These are phyloP conservation scores for Polypterus bichir DNA, from an alignment of 2,113 vertebrate genomes.

Conservation along the genomic window DNA sequence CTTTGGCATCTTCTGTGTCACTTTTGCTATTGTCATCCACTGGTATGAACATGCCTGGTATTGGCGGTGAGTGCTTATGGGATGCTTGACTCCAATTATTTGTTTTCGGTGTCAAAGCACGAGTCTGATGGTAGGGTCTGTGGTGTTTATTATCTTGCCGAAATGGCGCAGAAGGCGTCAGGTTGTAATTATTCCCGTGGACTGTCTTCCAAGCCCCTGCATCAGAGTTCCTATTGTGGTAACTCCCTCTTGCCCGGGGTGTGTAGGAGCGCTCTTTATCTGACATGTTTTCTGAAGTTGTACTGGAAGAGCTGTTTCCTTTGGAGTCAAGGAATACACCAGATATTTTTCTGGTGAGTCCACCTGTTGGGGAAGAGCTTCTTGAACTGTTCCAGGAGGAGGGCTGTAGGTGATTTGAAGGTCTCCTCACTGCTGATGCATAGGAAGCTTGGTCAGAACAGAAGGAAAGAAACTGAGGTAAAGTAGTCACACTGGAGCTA, in stretches of 20 bases:
- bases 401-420: conserved; percentile 40
- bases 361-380: conserved; percentile 68
- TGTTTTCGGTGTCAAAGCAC: conserved; percentile 43
- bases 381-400: conserved; percentile 58
- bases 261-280: conserved; percentile 58
- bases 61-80: conserved; percentile 32
- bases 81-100: conserved; percentile 24
- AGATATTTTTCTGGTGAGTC: conserved; percentile 60
- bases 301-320: conserved; percentile 83
- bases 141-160: conserved; percentile 26
- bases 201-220: conserved; percentile 30
- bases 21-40: conserved; percentile 28
- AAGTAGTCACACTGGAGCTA: conserved; percentile 51
- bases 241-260: conserved; percentile 29
- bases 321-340: conserved; percentile 75
- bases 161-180: conserved; percentile 21
- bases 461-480: conserved; percentile 64
- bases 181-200: conserved; percentile 20
- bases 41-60: conserved; percentile 70
- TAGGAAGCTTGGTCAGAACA: conserved; percentile 69
- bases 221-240: conserved; percentile 36
- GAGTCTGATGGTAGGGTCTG: conserved; percentile 33
- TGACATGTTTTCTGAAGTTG: conserved; percentile 60
- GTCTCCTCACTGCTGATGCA: conserved; percentile 69
- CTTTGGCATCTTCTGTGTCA: conserved; percentile 51